These are phyloP conservation scores for Atractosteus spatula DNA, from an alignment of 2,113 vertebrate genomes.

Conservation along the genomic window DNA sequence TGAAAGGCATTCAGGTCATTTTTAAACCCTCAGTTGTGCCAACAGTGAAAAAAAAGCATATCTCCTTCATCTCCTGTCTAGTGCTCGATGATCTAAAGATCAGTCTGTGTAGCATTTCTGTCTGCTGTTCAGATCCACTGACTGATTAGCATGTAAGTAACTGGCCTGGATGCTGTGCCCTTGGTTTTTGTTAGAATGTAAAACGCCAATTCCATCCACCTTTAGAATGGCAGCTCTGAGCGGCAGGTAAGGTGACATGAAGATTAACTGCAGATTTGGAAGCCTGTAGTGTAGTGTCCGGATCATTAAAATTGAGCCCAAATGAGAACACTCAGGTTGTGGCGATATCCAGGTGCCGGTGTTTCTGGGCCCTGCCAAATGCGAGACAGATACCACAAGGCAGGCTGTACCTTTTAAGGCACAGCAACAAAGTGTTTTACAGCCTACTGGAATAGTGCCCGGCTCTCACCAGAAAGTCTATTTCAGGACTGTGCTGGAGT, in stretches of 20 bases:
- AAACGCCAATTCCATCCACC: slow-evolving; percentile 38
- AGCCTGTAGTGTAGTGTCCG: slow-evolving; percentile 1
- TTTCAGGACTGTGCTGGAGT: slow-evolving; percentile 25
- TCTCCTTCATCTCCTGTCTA: slow-evolving; percentile 13
- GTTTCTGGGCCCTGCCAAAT: slow-evolving; percentile 21
- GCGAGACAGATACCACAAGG: slow-evolving; percentile 1
- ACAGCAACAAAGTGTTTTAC: not conserved
- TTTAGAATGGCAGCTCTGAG: slow-evolving; percentile 15
- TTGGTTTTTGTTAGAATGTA: slow-evolving; percentile 44
- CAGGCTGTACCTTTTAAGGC: slow-evolving; percentile 32
- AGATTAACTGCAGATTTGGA: slow-evolving; percentile 25
- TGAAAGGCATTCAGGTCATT: not conserved
- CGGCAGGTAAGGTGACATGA: slow-evolving; percentile 29
- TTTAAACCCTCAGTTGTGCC: no score
- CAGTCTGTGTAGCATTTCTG: slow-evolving; percentile 22
- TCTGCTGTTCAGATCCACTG: slow-evolving; percentile 35
- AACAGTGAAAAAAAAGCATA: not conserved
- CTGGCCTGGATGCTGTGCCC: slow-evolving; percentile 25
- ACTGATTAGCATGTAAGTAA: slow-evolving; percentile 37
- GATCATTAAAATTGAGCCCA: slow-evolving; percentile 29
- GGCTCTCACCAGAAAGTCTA: slow-evolving; percentile 20
- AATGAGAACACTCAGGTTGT: slow-evolving; percentile 26
- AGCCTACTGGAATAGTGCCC: slow-evolving; percentile 24
- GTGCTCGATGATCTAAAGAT: slow-evolving; percentile 14
- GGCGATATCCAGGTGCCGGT: no score